Evolutionary conservation across 2,113 vertebrate genomes (phyloP).

Genomic region (Malurus melanocephalus): DNA sequence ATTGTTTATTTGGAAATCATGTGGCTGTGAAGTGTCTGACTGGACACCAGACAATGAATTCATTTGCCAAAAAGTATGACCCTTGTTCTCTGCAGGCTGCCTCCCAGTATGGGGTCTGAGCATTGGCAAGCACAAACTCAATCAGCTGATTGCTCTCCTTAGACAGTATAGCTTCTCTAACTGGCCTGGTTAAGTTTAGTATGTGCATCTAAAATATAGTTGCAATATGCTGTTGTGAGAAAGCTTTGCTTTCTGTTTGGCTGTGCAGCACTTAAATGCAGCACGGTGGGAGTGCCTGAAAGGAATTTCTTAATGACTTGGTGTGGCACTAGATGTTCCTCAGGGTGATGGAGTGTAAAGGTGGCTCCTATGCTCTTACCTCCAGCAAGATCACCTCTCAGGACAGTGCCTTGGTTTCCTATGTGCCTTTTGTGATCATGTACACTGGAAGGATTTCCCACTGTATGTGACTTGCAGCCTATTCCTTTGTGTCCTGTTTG

Average conservation of each 20-base stretch:
- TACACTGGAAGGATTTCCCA: background rate
- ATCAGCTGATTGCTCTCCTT: background rate
- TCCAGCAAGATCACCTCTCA: background rate
- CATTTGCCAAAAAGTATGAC: background rate
- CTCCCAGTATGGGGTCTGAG: background rate
- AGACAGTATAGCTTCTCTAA: background rate
- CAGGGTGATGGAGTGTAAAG: background rate
- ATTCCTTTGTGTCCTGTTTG: background rate
- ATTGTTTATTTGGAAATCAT: background rate
- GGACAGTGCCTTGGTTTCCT: background rate
- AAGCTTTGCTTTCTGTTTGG: background rate
- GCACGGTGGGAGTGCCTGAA: background rate
- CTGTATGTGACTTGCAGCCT: background rate
- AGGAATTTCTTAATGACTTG: background rate
- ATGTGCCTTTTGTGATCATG: background rate
- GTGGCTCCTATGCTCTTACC: background rate
- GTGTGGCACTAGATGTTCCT: fast-evolving
- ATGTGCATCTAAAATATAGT: background rate
- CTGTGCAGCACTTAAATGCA: background rate
- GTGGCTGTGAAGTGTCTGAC: background rate
- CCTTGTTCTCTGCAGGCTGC: background rate
- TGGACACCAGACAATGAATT: background rate
- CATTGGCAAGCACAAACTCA: background rate
- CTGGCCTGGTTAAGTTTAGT: background rate
- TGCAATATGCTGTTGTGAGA: background rate